phyloP scores from a whole-genome alignment of 2,888 invertebrate genomes.

The Palloptera scutellata region DNA sequence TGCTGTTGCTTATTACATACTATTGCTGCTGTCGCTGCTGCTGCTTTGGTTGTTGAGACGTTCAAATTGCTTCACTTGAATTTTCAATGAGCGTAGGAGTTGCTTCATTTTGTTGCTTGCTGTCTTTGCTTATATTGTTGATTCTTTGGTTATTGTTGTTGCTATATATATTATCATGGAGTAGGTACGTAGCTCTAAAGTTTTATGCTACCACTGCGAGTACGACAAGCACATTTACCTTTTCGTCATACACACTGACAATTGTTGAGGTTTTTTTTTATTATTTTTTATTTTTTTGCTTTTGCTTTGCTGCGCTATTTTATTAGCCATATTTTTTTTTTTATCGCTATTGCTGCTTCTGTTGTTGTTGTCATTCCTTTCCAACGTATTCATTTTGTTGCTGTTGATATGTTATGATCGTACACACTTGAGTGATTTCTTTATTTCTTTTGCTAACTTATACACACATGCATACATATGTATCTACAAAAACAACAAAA shows the following conservation, averaged over 20 bases:
- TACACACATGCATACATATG: no score
- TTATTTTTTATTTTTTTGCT: neutral
- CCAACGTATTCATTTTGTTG: no score
- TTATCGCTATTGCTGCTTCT: constrained; percentile 13
- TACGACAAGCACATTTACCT: no score
- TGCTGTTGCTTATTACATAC: constrained; percentile 48
- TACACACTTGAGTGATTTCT: no score
- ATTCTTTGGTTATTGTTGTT: constrained; percentile 1
- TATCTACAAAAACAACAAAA: no score
- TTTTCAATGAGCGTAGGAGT: constrained; percentile 27
- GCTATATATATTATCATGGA: neutral
- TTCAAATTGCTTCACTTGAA: no score
- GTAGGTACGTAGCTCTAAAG: neutral
- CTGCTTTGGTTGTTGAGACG: neutral
- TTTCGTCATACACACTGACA: no score
- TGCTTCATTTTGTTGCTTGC: neutral
- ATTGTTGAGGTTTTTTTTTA: no score
- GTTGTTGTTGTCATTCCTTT: neutral
- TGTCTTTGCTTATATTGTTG: neutral
- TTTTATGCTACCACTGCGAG: neutral
- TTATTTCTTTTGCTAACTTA: no score
- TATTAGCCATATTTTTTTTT: constrained; percentile 27
- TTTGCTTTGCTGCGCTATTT: constrained; percentile 1
- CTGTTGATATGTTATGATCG: no score
- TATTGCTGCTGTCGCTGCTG: constrained; percentile 13